phyloP scores from a whole-genome alignment of 2,888 invertebrate genomes.

The Seira sanloemensis region DNA sequence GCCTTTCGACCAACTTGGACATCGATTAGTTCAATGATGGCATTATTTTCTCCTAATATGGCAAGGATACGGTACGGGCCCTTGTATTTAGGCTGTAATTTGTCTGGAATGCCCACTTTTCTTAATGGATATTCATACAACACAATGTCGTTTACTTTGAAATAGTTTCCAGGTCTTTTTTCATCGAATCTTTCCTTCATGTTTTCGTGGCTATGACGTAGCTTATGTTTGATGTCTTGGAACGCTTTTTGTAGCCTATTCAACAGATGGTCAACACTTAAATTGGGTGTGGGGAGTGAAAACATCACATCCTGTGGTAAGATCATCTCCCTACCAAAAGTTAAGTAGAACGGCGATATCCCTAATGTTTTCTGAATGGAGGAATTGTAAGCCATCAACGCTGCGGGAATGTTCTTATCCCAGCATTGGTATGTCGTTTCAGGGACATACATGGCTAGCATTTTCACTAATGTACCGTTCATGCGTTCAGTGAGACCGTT shows the following conservation, averaged over 20 bases:
- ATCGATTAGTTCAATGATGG: constrained; percentile 10
- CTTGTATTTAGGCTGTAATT: constrained; percentile 37
- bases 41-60: neutral
- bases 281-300: constrained; percentile 25
- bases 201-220: neutral
- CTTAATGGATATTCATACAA: constrained; percentile 33
- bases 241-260: constrained; percentile 10
- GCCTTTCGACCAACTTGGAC: neutral
- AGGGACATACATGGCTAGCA: constrained; percentile 67
- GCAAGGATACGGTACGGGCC: constrained; percentile 33
- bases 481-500: constrained; percentile 71
- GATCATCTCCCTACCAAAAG: constrained; percentile 61
- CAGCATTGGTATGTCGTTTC: constrained; percentile 60
- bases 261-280: neutral
- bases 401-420: constrained; percentile 60
- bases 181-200: constrained; percentile 17
- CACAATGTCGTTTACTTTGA: constrained; percentile 42
- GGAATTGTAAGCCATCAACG: constrained; percentile 67
- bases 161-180: neutral
- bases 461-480: constrained; percentile 67
- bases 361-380: constrained; percentile 56
- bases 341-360: constrained; percentile 65
- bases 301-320: constrained; percentile 63
- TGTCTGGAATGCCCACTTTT: constrained; percentile 44
- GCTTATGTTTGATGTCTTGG: constrained; percentile 1